Conservation (phyloP, 2,888 invertebrate species). For the Agrilus mali region DNA sequence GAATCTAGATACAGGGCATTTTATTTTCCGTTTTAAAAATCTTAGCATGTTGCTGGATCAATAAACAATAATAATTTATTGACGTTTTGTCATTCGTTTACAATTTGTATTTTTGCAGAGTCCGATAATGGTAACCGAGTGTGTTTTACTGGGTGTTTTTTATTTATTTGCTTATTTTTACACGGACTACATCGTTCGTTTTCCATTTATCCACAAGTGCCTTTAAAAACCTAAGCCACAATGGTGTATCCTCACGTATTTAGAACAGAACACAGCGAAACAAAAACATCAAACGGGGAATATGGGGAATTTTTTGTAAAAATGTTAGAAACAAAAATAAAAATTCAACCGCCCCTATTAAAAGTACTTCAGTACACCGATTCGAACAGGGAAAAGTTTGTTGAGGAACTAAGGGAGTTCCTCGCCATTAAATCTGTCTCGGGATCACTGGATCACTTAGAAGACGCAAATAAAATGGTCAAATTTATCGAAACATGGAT, state of each 20-base stretch:
- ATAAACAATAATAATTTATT: background rate
- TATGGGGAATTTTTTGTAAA: slow-evolving; percentile 29
- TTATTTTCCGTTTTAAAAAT: background rate
- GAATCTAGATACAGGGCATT: too few relatives aligned
- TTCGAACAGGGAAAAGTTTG: slow-evolving; percentile 22
- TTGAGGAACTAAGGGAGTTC: slow-evolving; percentile 26
- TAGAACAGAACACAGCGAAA: slow-evolving; percentile 32
- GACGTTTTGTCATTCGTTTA: background rate
- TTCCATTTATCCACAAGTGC: slow-evolving; percentile 26
- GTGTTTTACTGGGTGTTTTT: slow-evolving; percentile 25
- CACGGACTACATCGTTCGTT: slow-evolving; percentile 27
- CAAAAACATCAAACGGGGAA: slow-evolving; percentile 26
- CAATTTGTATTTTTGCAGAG: too few relatives aligned
- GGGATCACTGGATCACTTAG: slow-evolving; percentile 21
- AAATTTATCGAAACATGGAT: slow-evolving; percentile 30
- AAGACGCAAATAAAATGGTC: slow-evolving; percentile 26
- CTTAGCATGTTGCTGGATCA: too few relatives aligned
- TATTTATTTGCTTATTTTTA: slow-evolving; percentile 30
- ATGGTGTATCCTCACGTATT: slow-evolving; percentile 33
- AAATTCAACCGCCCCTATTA: slow-evolving; percentile 27
- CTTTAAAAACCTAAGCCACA: background rate
- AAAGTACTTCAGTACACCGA: slow-evolving; percentile 33
- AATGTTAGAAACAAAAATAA: slow-evolving; percentile 23
- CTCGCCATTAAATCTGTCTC: slow-evolving; percentile 31
- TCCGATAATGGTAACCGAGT: slow-evolving; percentile 21